These are phyloP conservation scores for Chrosomus eos DNA, from an alignment of 2,797 vertebrate species.

Conservation along the genomic window DNA sequence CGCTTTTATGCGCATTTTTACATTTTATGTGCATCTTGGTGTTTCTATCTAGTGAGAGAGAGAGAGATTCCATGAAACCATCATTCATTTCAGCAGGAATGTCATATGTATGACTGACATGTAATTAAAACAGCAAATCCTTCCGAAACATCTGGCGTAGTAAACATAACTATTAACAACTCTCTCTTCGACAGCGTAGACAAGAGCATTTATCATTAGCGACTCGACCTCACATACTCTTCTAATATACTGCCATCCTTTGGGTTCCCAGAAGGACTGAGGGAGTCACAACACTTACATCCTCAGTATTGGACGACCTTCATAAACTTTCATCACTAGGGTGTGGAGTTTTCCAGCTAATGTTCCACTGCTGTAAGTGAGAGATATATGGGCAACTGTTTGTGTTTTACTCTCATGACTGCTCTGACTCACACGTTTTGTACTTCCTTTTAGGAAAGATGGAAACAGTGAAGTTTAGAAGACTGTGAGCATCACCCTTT, in stretches of 20 bases:
- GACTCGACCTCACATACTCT: constrained; percentile 12
- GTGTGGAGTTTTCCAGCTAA: constrained; percentile 22
- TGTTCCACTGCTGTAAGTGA: not conserved
- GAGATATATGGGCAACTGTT: not conserved
- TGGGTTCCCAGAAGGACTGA: not conserved
- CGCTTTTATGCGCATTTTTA: too few species aligned
- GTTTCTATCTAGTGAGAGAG: not conserved
- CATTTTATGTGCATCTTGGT: not conserved
- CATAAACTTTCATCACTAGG: not conserved
- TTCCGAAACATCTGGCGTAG: constrained; percentile 50
- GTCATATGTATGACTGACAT: constrained; percentile 42
- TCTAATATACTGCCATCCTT: not conserved
- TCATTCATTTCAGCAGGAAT: not conserved
- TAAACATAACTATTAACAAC: constrained; percentile 59
- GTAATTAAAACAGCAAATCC: constrained; percentile 48
- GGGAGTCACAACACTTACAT: not conserved
- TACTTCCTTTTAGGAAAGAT: not conserved
- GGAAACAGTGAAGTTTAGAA: not conserved
- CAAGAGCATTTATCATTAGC: constrained; percentile 24
- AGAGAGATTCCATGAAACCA: not conserved
- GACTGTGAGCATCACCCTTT: constrained; percentile 2
- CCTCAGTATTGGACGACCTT: not conserved
- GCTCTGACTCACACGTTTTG: not conserved
- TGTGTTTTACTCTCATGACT: not conserved
- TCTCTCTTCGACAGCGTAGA: constrained; percentile 28